These are phyloP conservation scores for Babylonia areolata DNA, from an alignment of 1,140 invertebrate genomes.

Conservation along the genomic window DNA sequence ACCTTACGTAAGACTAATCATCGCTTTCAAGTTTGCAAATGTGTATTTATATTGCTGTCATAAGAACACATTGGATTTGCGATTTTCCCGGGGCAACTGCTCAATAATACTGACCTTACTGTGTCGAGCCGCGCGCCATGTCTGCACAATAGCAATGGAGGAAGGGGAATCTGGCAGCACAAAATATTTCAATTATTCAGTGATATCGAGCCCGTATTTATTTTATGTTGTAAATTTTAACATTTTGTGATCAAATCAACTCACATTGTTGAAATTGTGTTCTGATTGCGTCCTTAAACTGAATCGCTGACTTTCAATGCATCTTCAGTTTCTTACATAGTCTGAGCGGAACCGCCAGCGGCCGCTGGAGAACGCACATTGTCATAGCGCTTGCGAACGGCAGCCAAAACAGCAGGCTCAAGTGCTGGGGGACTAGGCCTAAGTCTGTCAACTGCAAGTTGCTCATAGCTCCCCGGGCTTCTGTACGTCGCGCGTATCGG, in stretches of 20 bases:
- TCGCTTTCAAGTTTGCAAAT: slow-evolving; percentile 41
- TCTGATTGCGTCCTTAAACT: neutral
- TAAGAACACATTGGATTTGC: neutral
- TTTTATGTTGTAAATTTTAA: neutral
- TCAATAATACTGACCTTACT: neutral
- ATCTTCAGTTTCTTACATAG: neutral
- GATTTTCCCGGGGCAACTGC: neutral
- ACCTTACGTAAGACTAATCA: slow-evolving; percentile 48
- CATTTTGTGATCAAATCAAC: neutral
- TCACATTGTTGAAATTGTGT: slow-evolving; percentile 2
- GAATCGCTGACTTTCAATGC: slow-evolving; percentile 6
- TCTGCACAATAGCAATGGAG: slow-evolving; percentile 36
- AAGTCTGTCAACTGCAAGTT: neutral
- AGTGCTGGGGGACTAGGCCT: neutral
- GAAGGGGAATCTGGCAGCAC: slow-evolving; percentile 25
- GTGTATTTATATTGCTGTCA: slow-evolving; percentile 29
- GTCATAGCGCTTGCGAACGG: neutral
- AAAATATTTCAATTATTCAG: neutral
- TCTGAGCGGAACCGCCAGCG: neutral
- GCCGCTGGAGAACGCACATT: neutral
- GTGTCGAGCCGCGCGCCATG: slow-evolving; percentile 22
- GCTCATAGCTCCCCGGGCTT: neutral
- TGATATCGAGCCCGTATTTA: neutral
- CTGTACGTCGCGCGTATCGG: slow-evolving; percentile 14
- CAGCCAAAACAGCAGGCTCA: neutral